Conservation (phyloP, 2,888 invertebrate species). For the Drosophila austrosaltans region DNA sequence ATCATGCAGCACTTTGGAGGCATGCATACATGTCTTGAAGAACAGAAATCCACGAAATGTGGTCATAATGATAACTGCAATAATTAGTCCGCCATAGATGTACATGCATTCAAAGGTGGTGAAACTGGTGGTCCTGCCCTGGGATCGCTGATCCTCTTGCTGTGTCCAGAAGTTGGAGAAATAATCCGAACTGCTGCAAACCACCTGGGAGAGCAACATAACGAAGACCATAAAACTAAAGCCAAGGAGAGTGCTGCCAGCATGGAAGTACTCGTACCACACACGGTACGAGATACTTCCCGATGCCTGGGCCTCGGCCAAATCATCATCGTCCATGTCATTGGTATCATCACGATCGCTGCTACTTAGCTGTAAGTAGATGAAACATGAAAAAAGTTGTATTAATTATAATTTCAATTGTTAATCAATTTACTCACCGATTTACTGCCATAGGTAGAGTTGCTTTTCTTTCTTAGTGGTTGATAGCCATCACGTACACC, state of each 20-base stretch:
- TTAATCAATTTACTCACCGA: conserved; percentile 66
- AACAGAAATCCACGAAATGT: conserved; percentile 87
- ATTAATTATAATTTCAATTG: neutral
- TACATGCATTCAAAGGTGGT: conserved; percentile 81
- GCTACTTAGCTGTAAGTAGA: conserved; percentile 62
- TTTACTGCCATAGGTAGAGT: conserved; percentile 71
- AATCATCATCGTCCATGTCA: conserved; percentile 63
- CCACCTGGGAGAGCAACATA: conserved; percentile 85
- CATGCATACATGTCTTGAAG: conserved; percentile 90
- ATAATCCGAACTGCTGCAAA: conserved; percentile 86
- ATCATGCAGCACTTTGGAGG: conserved; percentile 91
- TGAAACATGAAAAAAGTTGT: neutral
- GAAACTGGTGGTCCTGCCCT: conserved; percentile 74
- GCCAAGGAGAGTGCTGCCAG: conserved; percentile 84
- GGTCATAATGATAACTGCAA: conserved; percentile 83
- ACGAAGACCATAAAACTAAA: conserved; percentile 84
- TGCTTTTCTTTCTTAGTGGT: conserved; percentile 69
- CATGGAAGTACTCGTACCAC: conserved; percentile 84
- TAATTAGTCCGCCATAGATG: conserved; percentile 82
- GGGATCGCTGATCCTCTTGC: conserved; percentile 80
- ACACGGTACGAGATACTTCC: conserved; percentile 83
- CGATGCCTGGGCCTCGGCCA: conserved; percentile 82
- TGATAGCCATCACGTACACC: conserved; percentile 80
- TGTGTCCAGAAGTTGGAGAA: conserved; percentile 87
- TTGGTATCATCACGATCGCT: conserved; percentile 72